Conservation (phyloP, 2,888 invertebrate genomes). For the Caenorhabditis sinica region DNA sequence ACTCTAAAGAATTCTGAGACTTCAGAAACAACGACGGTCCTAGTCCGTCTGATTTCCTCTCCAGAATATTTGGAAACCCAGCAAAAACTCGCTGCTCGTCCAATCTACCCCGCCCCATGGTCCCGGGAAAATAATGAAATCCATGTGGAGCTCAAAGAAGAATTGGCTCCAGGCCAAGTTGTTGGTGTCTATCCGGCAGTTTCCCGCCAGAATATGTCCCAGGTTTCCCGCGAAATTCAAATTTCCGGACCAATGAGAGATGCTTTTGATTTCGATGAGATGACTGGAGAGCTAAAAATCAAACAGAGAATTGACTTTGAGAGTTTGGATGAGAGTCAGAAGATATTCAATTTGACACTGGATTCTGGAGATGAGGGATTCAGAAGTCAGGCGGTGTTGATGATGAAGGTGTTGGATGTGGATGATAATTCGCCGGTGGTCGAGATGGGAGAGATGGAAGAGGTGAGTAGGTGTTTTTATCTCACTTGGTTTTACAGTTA, state of each 20-base stretch:
- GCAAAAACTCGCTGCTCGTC: conserved; percentile 29
- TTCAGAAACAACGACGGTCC: background rate
- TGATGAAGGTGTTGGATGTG: conserved; percentile 66
- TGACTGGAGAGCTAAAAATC: conserved; percentile 62
- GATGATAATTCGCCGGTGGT: conserved; percentile 76
- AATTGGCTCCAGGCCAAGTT: conserved; percentile 69
- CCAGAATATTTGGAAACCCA: conserved; percentile 49
- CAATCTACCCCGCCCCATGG: conserved; percentile 56
- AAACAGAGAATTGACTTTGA: conserved; percentile 72
- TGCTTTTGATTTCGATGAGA: conserved; percentile 59
- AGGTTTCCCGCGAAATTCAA: conserved; percentile 6
- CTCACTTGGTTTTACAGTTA: too few relatives aligned
- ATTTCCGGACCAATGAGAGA: conserved; percentile 59
- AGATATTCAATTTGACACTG: conserved; percentile 66
- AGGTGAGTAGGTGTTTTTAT: conserved; percentile 32
- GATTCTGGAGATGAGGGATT: conserved; percentile 67
- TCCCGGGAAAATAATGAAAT: conserved; percentile 35
- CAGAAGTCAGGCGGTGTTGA: conserved; percentile 60
- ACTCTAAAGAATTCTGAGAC: conserved; percentile 43
- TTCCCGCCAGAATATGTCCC: conserved; percentile 39
- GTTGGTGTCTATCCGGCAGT: conserved; percentile 74
- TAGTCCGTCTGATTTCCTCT: conserved; percentile 55
- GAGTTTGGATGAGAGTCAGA: conserved; percentile 41
- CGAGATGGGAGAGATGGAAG: conserved; percentile 30
- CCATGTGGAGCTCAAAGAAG: conserved; percentile 63